Conservation (phyloP, 2,888 invertebrate species). For the Pristionchus arcanus region DNA sequence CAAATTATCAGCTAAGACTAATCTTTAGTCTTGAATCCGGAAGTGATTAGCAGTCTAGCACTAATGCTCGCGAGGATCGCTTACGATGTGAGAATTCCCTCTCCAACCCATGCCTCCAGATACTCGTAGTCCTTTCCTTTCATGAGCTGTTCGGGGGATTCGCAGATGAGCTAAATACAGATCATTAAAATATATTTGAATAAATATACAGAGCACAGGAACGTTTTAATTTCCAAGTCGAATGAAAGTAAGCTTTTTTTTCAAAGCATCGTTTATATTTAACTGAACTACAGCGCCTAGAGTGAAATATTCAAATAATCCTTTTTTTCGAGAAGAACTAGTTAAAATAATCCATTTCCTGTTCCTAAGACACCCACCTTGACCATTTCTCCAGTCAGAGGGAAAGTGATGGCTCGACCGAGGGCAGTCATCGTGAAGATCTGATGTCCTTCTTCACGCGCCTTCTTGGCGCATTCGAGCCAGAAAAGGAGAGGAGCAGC, state of each 20-base stretch:
- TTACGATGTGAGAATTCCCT: slow-evolving; percentile 80
- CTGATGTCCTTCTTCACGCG: slow-evolving; percentile 19
- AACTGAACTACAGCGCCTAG: too few species aligned
- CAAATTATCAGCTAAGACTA: neutral
- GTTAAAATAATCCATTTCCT: too few species aligned
- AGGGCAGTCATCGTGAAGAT: slow-evolving; percentile 39
- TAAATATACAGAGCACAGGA: too few species aligned
- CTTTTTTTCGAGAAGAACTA: too few species aligned
- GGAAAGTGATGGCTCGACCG: slow-evolving; percentile 41
- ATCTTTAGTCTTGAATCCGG: neutral
- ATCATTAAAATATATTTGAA: too few species aligned
- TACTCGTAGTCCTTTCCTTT: slow-evolving; percentile 80
- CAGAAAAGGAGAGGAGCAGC: slow-evolving; percentile 40
- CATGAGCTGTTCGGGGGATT: slow-evolving; percentile 73
- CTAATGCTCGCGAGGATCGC: neutral
- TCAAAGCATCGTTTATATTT: too few species aligned
- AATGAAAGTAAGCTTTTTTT: too few species aligned
- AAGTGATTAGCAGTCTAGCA: too few species aligned
- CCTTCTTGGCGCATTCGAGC: slow-evolving; percentile 10
- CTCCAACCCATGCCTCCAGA: slow-evolving; percentile 81
- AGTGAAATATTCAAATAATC: too few species aligned
- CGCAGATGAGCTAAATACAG: slow-evolving; percentile 68
- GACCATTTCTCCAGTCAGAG: slow-evolving; percentile 38
- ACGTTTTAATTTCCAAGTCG: too few species aligned
- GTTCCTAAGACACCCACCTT: too few species aligned